Conservation (phyloP, 2,888 invertebrate species). For the Tortricodes alternella region DNA sequence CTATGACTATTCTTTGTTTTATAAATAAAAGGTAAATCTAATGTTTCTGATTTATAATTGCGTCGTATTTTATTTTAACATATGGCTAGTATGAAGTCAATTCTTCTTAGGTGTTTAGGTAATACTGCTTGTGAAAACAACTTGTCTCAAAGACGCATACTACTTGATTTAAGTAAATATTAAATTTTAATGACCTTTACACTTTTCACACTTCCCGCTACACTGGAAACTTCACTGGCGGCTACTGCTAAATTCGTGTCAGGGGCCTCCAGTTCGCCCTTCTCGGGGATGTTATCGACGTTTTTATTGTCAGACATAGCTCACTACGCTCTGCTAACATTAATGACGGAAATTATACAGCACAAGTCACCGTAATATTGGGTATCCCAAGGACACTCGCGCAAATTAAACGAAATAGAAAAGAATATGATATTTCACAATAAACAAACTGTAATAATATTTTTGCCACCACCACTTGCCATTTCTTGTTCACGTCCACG, state of each 20-base stretch:
- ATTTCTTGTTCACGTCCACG: slow-evolving; percentile 45
- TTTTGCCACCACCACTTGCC: slow-evolving; percentile 66
- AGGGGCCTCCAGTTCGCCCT: slow-evolving; percentile 56
- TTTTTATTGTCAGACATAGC: slow-evolving; percentile 75
- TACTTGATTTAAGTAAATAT: slow-evolving; percentile 20
- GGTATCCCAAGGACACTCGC: slow-evolving; percentile 8
- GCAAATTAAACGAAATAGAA: slow-evolving; percentile 24
- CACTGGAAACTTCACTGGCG: slow-evolving; percentile 60
- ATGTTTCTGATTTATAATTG: slow-evolving; percentile 29
- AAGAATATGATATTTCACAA: slow-evolving; percentile 34
- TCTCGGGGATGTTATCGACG: slow-evolving; percentile 61
- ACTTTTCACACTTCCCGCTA: slow-evolving; percentile 65
- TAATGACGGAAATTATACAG: slow-evolving; percentile 47
- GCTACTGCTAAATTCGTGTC: slow-evolving; percentile 64
- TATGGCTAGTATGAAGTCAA: slow-evolving; percentile 18
- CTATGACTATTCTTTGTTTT: too few relatives aligned
- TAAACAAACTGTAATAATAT: slow-evolving; percentile 48
- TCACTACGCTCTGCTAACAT: slow-evolving; percentile 64
- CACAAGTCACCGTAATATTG: slow-evolving; percentile 33
- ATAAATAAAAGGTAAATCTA: neutral
- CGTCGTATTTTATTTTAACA: slow-evolving; percentile 7
- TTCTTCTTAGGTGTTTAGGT: slow-evolving; percentile 1
- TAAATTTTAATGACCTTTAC: slow-evolving; percentile 52
- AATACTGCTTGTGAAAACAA: slow-evolving; percentile 14
- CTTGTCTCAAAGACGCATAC: slow-evolving; percentile 19